Conservation (phyloP, 2,888 invertebrate species). For the Brassicogethes aeneus region DNA sequence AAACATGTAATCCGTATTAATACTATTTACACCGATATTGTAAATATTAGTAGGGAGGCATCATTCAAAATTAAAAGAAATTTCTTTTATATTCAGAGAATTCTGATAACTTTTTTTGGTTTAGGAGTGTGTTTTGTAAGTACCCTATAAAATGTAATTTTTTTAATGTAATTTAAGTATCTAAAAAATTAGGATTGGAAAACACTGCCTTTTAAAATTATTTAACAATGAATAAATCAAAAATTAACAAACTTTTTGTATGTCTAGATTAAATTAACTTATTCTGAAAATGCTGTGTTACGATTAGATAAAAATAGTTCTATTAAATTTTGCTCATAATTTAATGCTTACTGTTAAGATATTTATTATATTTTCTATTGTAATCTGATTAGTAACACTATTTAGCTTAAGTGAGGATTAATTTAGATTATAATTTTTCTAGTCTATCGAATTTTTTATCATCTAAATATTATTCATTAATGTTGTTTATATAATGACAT, state of each 20-base stretch:
- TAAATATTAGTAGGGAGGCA: no score
- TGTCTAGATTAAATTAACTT: constrained; percentile 8
- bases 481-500: constrained; percentile 23
- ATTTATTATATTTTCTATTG: constrained; percentile 29
- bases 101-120: no score
- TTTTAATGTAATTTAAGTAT: no score
- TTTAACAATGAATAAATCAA: not conserved
- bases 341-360: constrained; percentile 27
- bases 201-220: constrained; percentile 12
- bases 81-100: no score
- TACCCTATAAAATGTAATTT: no score
- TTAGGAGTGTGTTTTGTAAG: no score
- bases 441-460: constrained; percentile 32
- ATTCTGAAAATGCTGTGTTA: constrained; percentile 30
- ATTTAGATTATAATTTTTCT: constrained; percentile 33
- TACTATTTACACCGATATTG: no score
- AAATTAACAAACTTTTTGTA: no score
- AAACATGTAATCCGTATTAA: no score
- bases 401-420: constrained; percentile 25
- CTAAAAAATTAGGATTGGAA: not conserved
- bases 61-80: no score
- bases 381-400: constrained; percentile 18
- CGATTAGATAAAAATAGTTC: constrained; percentile 15
- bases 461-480: constrained; percentile 27
- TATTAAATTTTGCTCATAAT: constrained; percentile 27